These are phyloP conservation scores for Brachionus angularis DNA, from an alignment of 1,140 invertebrate genomes.

Conservation along the genomic window DNA sequence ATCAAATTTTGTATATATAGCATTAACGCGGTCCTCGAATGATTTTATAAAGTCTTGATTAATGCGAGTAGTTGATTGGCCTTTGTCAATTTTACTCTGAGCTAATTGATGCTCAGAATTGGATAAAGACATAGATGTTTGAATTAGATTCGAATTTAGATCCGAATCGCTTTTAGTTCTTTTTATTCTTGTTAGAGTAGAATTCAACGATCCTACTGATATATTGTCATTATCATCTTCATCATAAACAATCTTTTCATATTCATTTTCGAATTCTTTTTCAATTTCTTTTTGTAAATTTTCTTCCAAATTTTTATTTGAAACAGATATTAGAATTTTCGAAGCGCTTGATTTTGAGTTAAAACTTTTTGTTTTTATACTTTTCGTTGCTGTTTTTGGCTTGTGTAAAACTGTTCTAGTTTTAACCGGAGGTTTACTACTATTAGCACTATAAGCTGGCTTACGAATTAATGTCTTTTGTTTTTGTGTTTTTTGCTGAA, in stretches of 20 bases:
- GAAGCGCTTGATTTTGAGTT: no score
- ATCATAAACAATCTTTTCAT: background rate
- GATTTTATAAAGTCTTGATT: conserved; percentile 20
- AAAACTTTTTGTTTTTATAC: background rate
- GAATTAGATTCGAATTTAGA: no score
- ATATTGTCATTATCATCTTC: conserved; percentile 25
- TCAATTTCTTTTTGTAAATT: conserved; percentile 11
- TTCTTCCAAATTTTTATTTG: background rate
- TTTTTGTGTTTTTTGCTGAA: background rate
- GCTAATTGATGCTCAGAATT: no score
- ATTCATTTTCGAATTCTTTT: background rate
- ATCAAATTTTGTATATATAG: conserved; percentile 24
- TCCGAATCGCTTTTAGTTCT: no score
- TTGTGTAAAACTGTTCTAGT: background rate
- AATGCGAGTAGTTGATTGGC: background rate
- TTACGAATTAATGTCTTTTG: no score
- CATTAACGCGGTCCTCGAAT: conserved; percentile 6
- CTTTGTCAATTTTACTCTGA: background rate
- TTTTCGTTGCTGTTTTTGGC: background rate
- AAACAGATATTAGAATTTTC: conserved; percentile 10
- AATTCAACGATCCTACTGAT: no score
- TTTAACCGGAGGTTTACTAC: no score
- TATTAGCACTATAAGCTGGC: no score
- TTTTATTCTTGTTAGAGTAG: no score
- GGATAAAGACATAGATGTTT: no score